These are phyloP conservation scores for Fundulus diaphanus DNA, from an alignment of 2,797 vertebrate species.

Conservation along the genomic window DNA sequence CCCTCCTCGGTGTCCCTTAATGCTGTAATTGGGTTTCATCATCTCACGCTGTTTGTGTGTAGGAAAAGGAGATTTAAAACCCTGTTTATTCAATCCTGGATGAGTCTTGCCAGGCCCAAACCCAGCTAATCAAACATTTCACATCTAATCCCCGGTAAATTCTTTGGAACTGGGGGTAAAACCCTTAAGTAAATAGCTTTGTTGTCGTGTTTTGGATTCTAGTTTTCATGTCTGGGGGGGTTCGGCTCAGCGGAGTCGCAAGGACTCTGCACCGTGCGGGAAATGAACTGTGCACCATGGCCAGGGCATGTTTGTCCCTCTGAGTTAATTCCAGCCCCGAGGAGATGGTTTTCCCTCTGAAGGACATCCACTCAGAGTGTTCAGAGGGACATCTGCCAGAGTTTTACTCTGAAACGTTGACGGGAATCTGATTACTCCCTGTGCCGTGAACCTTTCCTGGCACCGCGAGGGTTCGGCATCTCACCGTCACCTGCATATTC, in stretches of 20 bases:
- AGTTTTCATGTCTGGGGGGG: constrained; percentile 46
- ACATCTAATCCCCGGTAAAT: constrained; percentile 56
- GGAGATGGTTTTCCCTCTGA: constrained; percentile 61
- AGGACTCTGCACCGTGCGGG: constrained; percentile 51
- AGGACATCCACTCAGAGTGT: constrained; percentile 61
- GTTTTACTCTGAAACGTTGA: constrained; percentile 12
- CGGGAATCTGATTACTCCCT: background rate
- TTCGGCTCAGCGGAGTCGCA: constrained; percentile 30
- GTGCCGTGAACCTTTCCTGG: constrained; percentile 5
- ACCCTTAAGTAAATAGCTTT: constrained; percentile 60
- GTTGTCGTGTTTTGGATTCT: background rate
- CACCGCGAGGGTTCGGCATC: constrained; percentile 2
- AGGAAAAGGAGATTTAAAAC: constrained; percentile 57
- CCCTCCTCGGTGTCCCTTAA: constrained; percentile 58
- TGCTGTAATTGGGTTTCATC: constrained; percentile 72
- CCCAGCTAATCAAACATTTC: constrained; percentile 66
- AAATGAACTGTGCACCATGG: constrained; percentile 52
- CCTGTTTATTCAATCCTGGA: constrained; percentile 71
- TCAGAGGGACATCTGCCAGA: constrained; percentile 37
- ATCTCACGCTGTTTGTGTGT: constrained; percentile 68
- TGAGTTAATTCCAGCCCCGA: constrained; percentile 60
- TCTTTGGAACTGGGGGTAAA: constrained; percentile 2
- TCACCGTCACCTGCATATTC: too few species aligned
- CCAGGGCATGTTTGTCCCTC: constrained; percentile 59
- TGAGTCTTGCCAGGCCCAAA: constrained; percentile 61